These are phyloP conservation scores for Pipistrellus pipistrellus DNA, from an alignment of 2,797 vertebrate species.

Conservation along the genomic window DNA sequence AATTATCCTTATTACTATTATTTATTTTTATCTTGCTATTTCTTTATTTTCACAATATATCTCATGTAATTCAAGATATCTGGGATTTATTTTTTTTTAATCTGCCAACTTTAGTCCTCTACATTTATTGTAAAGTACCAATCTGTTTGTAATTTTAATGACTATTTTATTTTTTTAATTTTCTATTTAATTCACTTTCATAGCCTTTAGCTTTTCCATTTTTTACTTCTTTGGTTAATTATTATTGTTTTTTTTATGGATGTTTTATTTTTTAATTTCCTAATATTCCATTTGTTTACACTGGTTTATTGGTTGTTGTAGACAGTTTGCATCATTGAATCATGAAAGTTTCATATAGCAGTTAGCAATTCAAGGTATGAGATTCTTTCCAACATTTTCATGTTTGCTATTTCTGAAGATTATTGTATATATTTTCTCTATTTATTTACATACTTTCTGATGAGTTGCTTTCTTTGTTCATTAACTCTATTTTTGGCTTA, in stretches of 20 bases:
- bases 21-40: background rate
- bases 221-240: background rate
- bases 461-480: background rate
- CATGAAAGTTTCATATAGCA: background rate
- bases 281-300: background rate
- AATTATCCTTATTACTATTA: background rate
- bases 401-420: background rate
- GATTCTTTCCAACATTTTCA: background rate
- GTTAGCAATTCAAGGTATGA: background rate
- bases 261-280: background rate
- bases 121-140: background rate
- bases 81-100: background rate
- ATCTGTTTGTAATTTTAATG: background rate
- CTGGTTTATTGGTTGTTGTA: background rate
- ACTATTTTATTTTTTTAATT: background rate
- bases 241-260: background rate
- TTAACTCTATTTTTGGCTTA: background rate
- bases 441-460: conserved; percentile 3
- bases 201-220: background rate
- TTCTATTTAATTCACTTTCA: background rate
- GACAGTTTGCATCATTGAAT: background rate
- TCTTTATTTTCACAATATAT: background rate
- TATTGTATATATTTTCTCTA: background rate
- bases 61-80: background rate
- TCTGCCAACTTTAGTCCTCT: background rate